phyloP scores from a whole-genome alignment of 92 coral and sea anemone genomes.

The Porites rus region DNA sequence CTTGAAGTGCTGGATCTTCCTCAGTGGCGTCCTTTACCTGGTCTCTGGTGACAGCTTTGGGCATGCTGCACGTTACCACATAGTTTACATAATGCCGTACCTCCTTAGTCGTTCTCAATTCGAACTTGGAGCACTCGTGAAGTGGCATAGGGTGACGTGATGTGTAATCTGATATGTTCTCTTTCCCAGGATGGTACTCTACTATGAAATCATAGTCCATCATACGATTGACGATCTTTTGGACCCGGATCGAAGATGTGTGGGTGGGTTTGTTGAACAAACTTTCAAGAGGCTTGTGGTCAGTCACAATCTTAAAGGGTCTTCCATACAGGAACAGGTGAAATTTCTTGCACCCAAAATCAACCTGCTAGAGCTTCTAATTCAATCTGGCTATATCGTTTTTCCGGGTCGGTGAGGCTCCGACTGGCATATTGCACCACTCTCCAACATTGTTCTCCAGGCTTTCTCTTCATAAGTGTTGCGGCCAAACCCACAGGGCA shows the following conservation, averaged over 20 bases:
- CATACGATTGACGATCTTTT: slow-evolving; percentile 7
- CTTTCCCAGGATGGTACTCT: slow-evolving; percentile 33
- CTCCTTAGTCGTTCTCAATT: not conserved
- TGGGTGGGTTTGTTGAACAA: slow-evolving; percentile 22
- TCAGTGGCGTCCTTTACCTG: slow-evolving; percentile 17
- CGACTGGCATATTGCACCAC: slow-evolving; percentile 44
- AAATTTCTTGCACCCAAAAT: too few species aligned
- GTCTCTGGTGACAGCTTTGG: slow-evolving; percentile 16
- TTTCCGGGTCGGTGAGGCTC: slow-evolving; percentile 1
- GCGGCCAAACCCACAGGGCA: slow-evolving; percentile 46
- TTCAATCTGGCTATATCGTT: slow-evolving; percentile 30
- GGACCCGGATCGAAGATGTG: not conserved
- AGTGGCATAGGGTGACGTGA: too few species aligned
- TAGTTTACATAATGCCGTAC: slow-evolving; percentile 8
- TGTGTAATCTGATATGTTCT: slow-evolving; percentile 12
- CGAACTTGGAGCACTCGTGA: not conserved
- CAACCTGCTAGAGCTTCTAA: not conserved
- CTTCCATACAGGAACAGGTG: not conserved
- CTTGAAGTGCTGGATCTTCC: not conserved
- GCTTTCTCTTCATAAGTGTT: slow-evolving; percentile 12
- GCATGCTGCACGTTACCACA: slow-evolving; percentile 11
- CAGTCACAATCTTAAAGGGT: slow-evolving; percentile 12
- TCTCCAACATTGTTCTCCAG: not conserved
- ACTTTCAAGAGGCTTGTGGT: slow-evolving; percentile 34
- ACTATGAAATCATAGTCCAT: not conserved